Evolutionary conservation across 2,888 invertebrate species (phyloP).

Genomic region (Sinhomidia bicolor): DNA sequence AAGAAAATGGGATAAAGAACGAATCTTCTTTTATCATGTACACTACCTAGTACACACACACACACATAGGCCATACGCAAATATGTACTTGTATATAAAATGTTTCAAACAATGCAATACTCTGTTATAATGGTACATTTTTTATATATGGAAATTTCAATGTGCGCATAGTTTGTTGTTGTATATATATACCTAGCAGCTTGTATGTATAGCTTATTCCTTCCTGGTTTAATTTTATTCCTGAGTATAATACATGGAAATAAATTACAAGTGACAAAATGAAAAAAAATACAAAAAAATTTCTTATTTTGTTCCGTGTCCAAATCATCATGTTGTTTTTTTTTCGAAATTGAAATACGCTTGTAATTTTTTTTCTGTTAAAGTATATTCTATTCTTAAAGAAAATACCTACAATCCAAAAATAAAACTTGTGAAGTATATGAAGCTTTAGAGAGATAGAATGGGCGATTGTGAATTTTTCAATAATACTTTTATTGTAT

Average conservation of each 20-base stretch:
- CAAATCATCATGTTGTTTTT: conserved; percentile 17
- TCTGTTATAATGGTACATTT: background rate
- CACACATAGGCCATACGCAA: too few species aligned
- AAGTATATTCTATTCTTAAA: background rate
- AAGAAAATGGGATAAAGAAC: conserved; percentile 14
- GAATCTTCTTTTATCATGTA: conserved; percentile 11
- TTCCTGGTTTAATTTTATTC: conserved; percentile 34
- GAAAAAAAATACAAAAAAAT: conserved; percentile 2
- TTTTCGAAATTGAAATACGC: background rate
- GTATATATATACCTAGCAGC: too few species aligned
- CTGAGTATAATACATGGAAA: conserved; percentile 36
- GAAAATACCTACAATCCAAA: conserved; percentile 12
- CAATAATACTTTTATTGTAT: too few species aligned
- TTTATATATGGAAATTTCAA: background rate
- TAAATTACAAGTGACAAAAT: conserved; percentile 47
- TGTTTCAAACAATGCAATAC: conserved; percentile 17
- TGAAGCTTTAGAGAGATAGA: too few species aligned
- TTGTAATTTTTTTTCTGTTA: background rate
- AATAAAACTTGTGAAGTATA: too few species aligned
- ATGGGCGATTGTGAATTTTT: too few species aligned
- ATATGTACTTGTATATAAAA: conserved; percentile 8
- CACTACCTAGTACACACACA: background rate
- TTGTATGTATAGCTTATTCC: background rate
- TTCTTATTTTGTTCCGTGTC: conserved; percentile 41
- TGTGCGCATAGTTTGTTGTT: too few species aligned